phyloP scores from a whole-genome alignment of 1,140 invertebrate species.

The Achroia grisella region DNA sequence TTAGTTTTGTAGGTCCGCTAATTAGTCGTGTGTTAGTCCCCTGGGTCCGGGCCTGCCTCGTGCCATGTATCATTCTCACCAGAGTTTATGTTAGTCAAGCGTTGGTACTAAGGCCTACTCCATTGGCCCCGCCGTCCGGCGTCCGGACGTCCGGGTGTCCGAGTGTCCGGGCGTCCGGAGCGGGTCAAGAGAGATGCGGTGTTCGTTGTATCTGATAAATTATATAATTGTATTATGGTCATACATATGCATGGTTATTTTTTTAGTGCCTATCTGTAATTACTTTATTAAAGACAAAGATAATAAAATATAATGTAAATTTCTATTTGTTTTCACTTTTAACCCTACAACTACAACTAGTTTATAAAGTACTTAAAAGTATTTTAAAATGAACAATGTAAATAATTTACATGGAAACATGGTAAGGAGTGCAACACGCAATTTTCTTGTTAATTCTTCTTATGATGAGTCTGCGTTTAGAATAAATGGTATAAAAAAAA shows the following conservation, averaged over 20 bases:
- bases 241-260: slow-evolving; percentile 70
- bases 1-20: no score
- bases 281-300: slow-evolving; percentile 72
- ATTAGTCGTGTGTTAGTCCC: no score
- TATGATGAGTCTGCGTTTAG: no score
- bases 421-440: no score
- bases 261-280: slow-evolving; percentile 72
- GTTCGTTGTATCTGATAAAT: slow-evolving; percentile 58
- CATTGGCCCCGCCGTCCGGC: slow-evolving; percentile 10
- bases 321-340: slow-evolving; percentile 30
- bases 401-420: no score
- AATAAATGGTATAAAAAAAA: no score
- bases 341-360: no score
- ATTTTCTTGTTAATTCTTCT: no score
- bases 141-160: no score
- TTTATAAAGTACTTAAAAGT: neutral
- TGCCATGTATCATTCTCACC: slow-evolving; percentile 2
- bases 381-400: no score
- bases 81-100: slow-evolving; percentile 2
- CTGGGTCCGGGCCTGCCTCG: neutral
- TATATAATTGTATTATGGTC: slow-evolving; percentile 66
- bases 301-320: slow-evolving; percentile 69
- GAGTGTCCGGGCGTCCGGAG: no score
- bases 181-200: slow-evolving; percentile 20
- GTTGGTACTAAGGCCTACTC: slow-evolving; percentile 15